phyloP scores from a whole-genome alignment of 2,797 vertebrate genomes.

The Pipistrellus pygmaeus region DNA sequence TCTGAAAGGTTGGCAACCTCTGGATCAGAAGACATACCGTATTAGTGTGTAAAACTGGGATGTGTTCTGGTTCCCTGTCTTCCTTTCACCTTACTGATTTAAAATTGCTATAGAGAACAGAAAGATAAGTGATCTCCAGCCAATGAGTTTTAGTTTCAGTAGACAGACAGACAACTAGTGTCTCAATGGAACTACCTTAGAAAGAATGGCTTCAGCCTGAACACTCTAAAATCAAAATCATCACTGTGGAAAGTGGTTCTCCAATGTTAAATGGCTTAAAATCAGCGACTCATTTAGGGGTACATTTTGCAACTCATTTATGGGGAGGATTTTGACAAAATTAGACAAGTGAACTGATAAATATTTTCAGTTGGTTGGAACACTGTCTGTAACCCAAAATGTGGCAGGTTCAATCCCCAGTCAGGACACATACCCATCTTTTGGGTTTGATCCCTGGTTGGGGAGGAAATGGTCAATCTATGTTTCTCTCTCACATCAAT shows the following conservation, averaged over 20 bases:
- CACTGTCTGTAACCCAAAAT: not conserved
- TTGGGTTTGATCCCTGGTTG: not conserved
- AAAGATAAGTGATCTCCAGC: not conserved
- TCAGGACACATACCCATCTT: not conserved
- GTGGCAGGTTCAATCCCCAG: not conserved
- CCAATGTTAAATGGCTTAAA: not conserved
- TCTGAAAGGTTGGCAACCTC: too few relatives aligned
- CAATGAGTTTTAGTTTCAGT: not conserved
- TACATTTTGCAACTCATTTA: constrained; percentile 11
- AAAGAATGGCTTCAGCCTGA: not conserved
- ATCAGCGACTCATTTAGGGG: not conserved
- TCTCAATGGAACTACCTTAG: not conserved
- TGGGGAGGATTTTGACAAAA: constrained; percentile 45
- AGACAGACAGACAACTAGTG: not conserved
- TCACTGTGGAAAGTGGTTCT: not conserved
- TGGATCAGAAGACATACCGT: not conserved
- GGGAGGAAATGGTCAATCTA: not conserved
- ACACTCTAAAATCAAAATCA: constrained; percentile 19
- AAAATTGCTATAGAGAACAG: constrained; percentile 14
- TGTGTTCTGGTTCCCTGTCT: not conserved
- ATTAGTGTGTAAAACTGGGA: not conserved
- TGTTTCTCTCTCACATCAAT: not conserved
- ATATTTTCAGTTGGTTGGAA: not conserved
- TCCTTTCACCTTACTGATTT: not conserved
- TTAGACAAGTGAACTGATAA: not conserved